Conservation (phyloP, 2,113 vertebrate genomes). For the Siniperca chuatsi region DNA sequence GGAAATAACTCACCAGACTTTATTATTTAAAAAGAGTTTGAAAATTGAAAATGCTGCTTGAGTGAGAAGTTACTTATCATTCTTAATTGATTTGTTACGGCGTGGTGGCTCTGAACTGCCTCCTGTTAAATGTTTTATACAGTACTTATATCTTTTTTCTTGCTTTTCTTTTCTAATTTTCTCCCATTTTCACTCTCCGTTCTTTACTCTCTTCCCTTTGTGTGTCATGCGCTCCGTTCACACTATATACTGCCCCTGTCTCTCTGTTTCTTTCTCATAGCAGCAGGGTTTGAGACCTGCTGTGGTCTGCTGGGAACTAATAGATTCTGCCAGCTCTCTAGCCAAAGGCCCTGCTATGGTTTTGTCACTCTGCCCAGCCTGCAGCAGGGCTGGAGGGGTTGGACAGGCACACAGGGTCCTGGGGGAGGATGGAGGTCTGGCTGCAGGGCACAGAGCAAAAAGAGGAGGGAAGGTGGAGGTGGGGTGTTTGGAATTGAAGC, state of each 20-base stretch:
- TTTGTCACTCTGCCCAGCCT: conserved; percentile 65
- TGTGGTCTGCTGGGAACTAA: conserved; percentile 52
- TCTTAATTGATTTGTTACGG: conserved; percentile 36
- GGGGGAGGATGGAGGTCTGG: conserved; percentile 59
- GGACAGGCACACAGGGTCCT: conserved; percentile 36
- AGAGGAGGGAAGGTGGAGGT: conserved; percentile 8
- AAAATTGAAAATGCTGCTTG: conserved; percentile 39
- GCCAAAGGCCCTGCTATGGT: conserved; percentile 51
- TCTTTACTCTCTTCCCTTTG: neutral
- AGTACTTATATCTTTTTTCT: neutral
- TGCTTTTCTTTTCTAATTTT: conserved; percentile 13
- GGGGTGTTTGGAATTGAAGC: conserved; percentile 30
- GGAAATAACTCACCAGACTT: conserved; percentile 3
- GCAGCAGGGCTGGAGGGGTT: conserved; percentile 54
- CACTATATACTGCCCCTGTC: too few species aligned
- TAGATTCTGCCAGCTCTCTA: conserved; percentile 56
- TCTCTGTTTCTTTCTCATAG: conserved; percentile 17
- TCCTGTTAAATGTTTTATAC: conserved; percentile 7
- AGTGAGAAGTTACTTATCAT: conserved; percentile 38
- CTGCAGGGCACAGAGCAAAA: conserved; percentile 44
- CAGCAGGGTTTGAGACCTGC: conserved; percentile 30
- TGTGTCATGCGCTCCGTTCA: neutral
- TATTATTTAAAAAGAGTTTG: conserved; percentile 14
- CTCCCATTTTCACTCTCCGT: neutral
- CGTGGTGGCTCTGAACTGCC: conserved; percentile 6